Evolutionary conservation across 1,140 invertebrate species (phyloP), one percentile per base, ranked within the genome.

Genomic region (Saxidomus purpurata): DNA sequence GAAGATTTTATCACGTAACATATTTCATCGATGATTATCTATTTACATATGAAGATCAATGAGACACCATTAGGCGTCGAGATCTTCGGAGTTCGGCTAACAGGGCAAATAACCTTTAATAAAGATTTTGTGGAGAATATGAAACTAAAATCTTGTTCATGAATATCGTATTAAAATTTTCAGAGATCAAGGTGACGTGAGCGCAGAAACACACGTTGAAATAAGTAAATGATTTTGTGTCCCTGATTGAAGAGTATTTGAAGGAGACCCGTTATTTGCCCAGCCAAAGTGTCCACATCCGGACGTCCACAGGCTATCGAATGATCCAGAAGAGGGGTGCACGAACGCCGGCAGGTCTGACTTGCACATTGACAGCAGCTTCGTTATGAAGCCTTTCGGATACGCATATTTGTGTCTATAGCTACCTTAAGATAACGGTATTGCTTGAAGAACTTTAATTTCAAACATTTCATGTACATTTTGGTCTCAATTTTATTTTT

Each of bases 341-440:
- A 95, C 94, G 74, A 95, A 95, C 90, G 96, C 96, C 59, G 96
- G 96, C 0, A 92, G 96, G 82, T 96, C 96, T 19, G 96, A 96
- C 15, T 96, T 96, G 96, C 96, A 96, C 87, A 96, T 96, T 74
- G 96, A 96, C 94, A 96, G 96, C 0, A 96, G 96, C 85, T 96
- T 96, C 89, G 96, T 96, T 92, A 92, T 93, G 31, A 93, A 95
- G 49, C 96, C 96, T 22, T 96, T 96, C 91, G 90, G 93, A 25
- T 96, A 96, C 90, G 94, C 96, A n/a, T n/a, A n/a, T n/a, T n/a
- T n/a, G n/a, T n/a, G n/a, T n/a, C n/a, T n/a, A n/a, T n/a, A n/a
- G n/a, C n/a, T n/a, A n/a, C 47, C 81, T 96, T 1, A n/a, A n/a
- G n/a, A n/a, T n/a, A n/a, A n/a, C n/a, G n/a, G n/a, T n/a, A n/a